Evolutionary conservation across 1,140 invertebrate genomes (phyloP).

Genomic region (Drosophila willistoni): DNA sequence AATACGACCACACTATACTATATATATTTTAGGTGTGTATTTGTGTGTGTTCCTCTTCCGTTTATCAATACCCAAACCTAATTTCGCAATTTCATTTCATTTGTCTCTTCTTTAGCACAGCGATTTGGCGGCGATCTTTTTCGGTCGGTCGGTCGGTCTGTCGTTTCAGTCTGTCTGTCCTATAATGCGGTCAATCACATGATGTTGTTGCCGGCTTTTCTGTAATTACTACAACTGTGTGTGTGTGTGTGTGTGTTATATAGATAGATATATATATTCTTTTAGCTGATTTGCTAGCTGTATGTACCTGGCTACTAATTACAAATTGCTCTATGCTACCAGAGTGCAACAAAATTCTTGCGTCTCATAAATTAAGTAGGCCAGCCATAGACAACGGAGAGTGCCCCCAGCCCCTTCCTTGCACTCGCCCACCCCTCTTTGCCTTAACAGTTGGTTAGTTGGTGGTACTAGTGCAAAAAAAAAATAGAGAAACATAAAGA

Average conservation of each 20-base stretch:
- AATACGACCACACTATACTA: too few relatives aligned
- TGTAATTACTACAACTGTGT: slow-evolving; percentile 55
- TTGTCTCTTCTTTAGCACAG: background rate
- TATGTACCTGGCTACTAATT: slow-evolving; percentile 73
- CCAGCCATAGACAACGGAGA: slow-evolving; percentile 72
- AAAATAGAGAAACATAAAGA: background rate
- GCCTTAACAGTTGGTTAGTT: background rate
- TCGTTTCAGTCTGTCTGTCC: slow-evolving; percentile 10
- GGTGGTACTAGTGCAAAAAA: slow-evolving; percentile 1
- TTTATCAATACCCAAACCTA: background rate
- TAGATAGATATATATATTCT: slow-evolving; percentile 30
- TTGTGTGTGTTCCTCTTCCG: background rate
- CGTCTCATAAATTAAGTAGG: slow-evolving; percentile 81
- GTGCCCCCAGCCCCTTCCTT: slow-evolving; percentile 24
- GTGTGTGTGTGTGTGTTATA: slow-evolving; percentile 32
- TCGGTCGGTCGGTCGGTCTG: background rate
- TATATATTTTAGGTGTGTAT: too few relatives aligned
- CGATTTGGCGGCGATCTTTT: background rate
- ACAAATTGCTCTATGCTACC: slow-evolving; percentile 65
- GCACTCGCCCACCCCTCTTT: background rate
- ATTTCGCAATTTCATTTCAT: slow-evolving; percentile 5
- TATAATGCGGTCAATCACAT: slow-evolving; percentile 74
- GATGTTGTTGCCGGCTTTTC: slow-evolving; percentile 45
- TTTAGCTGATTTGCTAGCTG: slow-evolving; percentile 61
- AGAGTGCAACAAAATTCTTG: slow-evolving; percentile 68